phyloP scores from a whole-genome alignment of 2,888 invertebrate species.

The Pinctada fucata region DNA sequence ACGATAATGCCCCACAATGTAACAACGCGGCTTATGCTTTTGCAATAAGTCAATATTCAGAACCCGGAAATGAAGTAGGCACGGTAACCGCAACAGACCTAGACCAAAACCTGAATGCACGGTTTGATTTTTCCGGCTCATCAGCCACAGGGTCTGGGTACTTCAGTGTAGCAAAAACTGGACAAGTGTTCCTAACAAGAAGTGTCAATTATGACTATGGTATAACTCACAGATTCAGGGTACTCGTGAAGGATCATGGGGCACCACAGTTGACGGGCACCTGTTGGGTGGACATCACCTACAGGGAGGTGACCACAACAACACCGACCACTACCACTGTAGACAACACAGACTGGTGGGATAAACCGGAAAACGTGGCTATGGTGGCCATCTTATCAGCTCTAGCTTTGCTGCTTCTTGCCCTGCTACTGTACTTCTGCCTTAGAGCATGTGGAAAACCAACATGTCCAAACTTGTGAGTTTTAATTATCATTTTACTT shows the following conservation, averaged over 20 bases:
- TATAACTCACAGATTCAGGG: constrained; percentile 24
- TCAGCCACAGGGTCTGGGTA: constrained; percentile 28
- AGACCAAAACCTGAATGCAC: constrained; percentile 28
- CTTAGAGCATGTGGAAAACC: neutral
- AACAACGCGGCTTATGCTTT: constrained; percentile 16
- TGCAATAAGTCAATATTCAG: constrained; percentile 19
- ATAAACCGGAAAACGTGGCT: constrained; percentile 33
- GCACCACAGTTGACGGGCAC: constrained; percentile 30
- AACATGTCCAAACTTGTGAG: neutral
- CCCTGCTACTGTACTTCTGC: constrained; percentile 23
- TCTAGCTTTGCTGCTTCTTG: constrained; percentile 26
- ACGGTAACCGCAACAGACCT: constrained; percentile 22
- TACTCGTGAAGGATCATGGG: constrained; percentile 31
- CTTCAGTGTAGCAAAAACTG: constrained; percentile 24
- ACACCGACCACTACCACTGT: constrained; percentile 18
- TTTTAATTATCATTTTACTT: neutral
- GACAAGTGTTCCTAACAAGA: constrained; percentile 12
- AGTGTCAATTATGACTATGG: constrained; percentile 25
- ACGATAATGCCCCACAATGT: constrained; percentile 35
- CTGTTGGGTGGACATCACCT: constrained; percentile 28
- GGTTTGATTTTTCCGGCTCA: constrained; percentile 25
- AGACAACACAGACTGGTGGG: constrained; percentile 28
- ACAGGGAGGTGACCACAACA: constrained; percentile 22
- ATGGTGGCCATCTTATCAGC: constrained; percentile 27
- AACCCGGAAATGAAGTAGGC: constrained; percentile 10